Base-by-base conservation (phyloP, 2,888 invertebrate genomes). In the Stramonita haemastoma region DNA sequence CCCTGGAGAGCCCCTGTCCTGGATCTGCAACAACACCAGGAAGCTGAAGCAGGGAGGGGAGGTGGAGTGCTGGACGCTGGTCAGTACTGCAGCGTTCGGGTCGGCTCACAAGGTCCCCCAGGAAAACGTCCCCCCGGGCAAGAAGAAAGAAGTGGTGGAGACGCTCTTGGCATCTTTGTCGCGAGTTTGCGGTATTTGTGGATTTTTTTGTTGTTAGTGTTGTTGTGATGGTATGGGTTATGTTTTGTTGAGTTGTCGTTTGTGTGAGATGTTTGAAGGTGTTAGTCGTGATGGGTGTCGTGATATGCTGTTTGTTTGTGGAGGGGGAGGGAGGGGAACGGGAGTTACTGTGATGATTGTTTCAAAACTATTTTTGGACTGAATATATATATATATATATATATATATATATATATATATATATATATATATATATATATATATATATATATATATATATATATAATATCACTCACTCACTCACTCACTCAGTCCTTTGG, bases 11-110 rank as follows among this genome's bases (percentile, higher is more conserved):
- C 57, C 81, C 15, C 92, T 94, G 32, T 93, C 93, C 13, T 94
- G 94, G 94, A 90, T 94, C 34, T 92, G 91, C 26, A 94, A 94
- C 87, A 94, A 94, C 87, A 92, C 93, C 13, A 91, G 92, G 0
- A 94, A 94, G 90, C 86, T 93, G 60, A n/a, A 60, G 17, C 57
- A 77, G 34, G 26, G 34, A 0, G 46, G 57, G 73, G 81, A 83
- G 26, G n/a, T 88, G 0, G 94, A 94, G 90, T 93, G 93, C 87
- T 94, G 94, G 94, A 94, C 94, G 34, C 90, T 94, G 13, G 91
- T 93, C 85, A 93, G 93, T 86, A 93, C 93, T 2, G 91, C 92
- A 46, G 90, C 90, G n/a, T 93, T 93, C 90, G 94, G 91, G 6
- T 91, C 91, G 66, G 90, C 91, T 15, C 88, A 93, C 89, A 94